These are phyloP conservation scores for Microcebus jonahi DNA, from an alignment of 2,113 vertebrate species.

Conservation along the genomic window DNA sequence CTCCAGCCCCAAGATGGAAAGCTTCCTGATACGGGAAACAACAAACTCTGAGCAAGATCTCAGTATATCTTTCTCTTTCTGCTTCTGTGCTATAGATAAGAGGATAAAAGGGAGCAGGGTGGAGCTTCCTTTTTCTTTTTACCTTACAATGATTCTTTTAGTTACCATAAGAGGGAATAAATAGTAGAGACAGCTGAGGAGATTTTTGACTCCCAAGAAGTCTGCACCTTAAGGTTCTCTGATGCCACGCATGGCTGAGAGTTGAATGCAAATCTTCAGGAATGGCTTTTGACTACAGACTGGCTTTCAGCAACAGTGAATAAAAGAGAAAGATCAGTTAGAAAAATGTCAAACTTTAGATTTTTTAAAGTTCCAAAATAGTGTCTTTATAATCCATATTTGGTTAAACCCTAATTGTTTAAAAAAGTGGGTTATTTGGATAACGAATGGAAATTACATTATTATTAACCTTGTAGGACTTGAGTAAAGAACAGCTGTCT, in stretches of 20 bases:
- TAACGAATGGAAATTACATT: constrained; percentile 4
- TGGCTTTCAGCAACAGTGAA: neutral
- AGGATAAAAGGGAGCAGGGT: neutral
- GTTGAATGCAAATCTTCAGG: neutral
- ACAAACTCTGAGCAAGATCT: neutral
- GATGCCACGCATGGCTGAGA: neutral
- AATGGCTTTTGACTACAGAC: neutral
- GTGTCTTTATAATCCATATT: neutral
- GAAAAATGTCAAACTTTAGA: neutral
- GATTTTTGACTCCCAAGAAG: neutral
- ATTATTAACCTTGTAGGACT: neutral
- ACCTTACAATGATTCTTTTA: neutral
- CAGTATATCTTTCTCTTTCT: constrained; percentile 11
- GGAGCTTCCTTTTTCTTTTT: neutral
- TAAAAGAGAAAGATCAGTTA: constrained; percentile 20
- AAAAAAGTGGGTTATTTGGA: neutral
- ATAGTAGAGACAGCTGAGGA: neutral
- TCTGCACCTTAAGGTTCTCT: neutral
- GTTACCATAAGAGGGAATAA: neutral
- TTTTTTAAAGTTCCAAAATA: neutral
- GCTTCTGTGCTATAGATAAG: neutral
- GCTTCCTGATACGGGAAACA: neutral
- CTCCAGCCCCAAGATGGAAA: neutral
- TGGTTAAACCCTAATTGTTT: neutral
- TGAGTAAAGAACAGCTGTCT: neutral